Percentiles rank a stretch among this genome's conserved stretches.
Conservation (phyloP, 2,888 invertebrate species). For the Phengaris alcon region DNA sequence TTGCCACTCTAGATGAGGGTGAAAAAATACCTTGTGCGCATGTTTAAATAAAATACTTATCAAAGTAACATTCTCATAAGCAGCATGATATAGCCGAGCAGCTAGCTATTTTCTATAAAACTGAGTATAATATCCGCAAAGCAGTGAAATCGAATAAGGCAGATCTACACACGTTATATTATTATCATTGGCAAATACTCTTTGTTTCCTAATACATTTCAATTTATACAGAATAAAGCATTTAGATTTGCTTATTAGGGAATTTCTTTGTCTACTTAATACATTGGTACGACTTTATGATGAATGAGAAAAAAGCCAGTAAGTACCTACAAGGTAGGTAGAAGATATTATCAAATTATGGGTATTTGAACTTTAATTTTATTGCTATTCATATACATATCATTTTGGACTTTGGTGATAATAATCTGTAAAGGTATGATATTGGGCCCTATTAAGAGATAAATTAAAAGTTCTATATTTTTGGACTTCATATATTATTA, state of each 20-base stretch:
- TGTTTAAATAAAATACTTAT: too few species aligned
- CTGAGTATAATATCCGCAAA: too few species aligned
- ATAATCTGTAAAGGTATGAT: background rate
- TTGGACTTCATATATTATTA: too few species aligned
- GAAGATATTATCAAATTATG: background rate
- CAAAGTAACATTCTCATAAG: too few species aligned
- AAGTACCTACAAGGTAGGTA: too few species aligned
- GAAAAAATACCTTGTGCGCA: too few species aligned
- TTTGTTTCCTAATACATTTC: conserved; percentile 16
- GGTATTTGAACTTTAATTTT: conserved; percentile 9
- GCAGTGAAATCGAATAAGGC: background rate
- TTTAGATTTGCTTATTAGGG: conserved; percentile 15
- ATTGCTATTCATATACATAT: background rate
- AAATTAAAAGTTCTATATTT: too few species aligned
- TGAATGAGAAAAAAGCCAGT: conserved; percentile 26
- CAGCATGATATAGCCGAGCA: too few species aligned
- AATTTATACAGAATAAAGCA: conserved; percentile 13
- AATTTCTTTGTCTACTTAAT: background rate
- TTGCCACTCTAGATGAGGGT: too few species aligned
- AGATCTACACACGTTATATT: background rate
- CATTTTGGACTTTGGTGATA: background rate
- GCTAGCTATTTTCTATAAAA: too few species aligned
- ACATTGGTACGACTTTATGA: conserved; percentile 35
- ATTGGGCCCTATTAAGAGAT: too few species aligned
- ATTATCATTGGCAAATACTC: background rate